Evolutionary conservation across 2,797 vertebrate genomes (phyloP).

Genomic region (Tokudaia muenninki): DNA sequence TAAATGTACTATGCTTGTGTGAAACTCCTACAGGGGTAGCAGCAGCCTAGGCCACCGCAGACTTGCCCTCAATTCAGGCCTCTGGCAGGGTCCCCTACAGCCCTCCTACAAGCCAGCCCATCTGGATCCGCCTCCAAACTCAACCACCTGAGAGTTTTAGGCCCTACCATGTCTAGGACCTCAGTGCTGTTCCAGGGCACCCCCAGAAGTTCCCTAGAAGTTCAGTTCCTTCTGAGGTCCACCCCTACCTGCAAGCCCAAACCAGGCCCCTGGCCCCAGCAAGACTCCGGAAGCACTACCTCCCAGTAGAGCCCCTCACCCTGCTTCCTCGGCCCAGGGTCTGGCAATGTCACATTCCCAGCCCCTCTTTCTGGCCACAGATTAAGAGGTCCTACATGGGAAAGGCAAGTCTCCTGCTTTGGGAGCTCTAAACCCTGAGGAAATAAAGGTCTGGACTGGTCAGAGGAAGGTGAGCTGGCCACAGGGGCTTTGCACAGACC

Average conservation of each 20-base stretch:
- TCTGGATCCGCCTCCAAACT: not conserved
- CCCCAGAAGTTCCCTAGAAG: not conserved
- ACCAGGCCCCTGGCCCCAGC: not conserved
- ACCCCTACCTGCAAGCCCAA: not conserved
- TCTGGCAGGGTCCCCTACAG: not conserved
- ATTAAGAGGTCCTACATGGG: not conserved
- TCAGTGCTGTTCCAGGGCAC: not conserved
- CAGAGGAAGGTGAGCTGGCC: not conserved
- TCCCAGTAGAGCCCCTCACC: not conserved
- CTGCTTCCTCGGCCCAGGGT: not conserved
- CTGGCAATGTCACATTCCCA: not conserved
- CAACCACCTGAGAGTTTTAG: not conserved
- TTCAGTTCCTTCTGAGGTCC: not conserved
- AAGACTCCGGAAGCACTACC: not conserved
- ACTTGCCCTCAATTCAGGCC: too few relatives aligned
- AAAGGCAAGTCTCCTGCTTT: not conserved
- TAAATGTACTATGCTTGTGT: not conserved
- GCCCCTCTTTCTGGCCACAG: not conserved
- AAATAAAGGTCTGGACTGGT: not conserved
- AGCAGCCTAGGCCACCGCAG: not conserved
- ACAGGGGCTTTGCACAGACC: not conserved
- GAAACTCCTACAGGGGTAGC: not conserved
- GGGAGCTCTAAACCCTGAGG: not conserved
- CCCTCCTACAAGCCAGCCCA: not conserved
- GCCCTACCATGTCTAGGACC: not conserved